Conservation (phyloP, 2,113 vertebrate genomes). For the Notechis scutatus region DNA sequence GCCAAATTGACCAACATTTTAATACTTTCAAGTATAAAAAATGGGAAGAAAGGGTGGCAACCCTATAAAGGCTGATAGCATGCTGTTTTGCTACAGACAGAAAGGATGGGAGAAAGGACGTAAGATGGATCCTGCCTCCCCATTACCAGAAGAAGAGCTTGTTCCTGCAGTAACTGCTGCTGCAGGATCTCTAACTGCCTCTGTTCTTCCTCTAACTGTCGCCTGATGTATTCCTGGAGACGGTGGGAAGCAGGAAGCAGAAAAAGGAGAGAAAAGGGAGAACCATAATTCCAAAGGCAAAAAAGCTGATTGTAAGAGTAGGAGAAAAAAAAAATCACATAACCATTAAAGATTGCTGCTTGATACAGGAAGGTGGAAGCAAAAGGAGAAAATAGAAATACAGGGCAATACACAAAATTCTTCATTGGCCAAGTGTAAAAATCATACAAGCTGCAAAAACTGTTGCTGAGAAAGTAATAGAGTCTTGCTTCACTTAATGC, state of each 20-base stretch:
- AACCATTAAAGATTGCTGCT: conserved; percentile 17
- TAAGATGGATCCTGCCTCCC: conserved; percentile 45
- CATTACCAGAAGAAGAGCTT: conserved; percentile 98
- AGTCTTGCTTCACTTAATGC: background rate
- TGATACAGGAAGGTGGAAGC: background rate
- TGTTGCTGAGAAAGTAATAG: background rate
- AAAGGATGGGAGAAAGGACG: conserved; percentile 10
- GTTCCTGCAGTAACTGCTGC: conserved; percentile 98
- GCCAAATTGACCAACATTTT: background rate
- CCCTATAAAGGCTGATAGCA: conserved; percentile 9
- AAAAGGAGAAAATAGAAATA: background rate
- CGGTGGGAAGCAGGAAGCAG: conserved; percentile 61
- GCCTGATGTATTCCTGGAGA: conserved; percentile 96
- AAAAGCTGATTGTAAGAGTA: conserved; percentile 2
- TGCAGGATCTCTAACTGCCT: conserved; percentile 99
- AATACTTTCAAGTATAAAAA: background rate
- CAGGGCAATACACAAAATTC: background rate
- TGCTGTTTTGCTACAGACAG: conserved; percentile 16
- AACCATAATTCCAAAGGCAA: conserved; percentile 58
- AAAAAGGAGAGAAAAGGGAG: conserved; percentile 67
- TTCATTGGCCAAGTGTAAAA: background rate
- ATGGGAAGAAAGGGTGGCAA: background rate
- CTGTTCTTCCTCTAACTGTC: conserved; percentile 99
- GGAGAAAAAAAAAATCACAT: background rate
- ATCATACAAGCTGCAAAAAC: background rate